These are phyloP conservation scores for Busseola fusca DNA, from an alignment of 2,888 invertebrate species.

Conservation along the genomic window DNA sequence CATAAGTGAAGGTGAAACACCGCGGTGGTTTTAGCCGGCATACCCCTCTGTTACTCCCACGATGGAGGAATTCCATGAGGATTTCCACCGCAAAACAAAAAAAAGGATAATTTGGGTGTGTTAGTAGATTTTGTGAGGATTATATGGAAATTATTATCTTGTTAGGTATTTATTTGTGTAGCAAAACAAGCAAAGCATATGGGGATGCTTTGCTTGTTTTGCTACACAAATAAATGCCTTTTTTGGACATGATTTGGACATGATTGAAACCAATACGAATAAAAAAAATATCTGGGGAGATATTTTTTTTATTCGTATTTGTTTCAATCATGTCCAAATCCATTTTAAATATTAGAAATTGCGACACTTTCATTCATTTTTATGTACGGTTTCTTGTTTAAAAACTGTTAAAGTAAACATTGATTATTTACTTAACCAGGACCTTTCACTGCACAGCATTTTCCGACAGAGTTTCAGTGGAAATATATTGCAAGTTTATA, in stretches of 20 bases:
- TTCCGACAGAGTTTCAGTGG: neutral
- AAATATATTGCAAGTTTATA: constrained; percentile 9
- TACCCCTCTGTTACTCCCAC: too few relatives aligned
- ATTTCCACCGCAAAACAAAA: too few relatives aligned
- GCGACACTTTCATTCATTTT: neutral
- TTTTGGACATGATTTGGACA: too few relatives aligned
- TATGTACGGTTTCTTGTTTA: neutral
- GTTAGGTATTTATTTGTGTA: neutral
- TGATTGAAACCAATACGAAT: too few relatives aligned
- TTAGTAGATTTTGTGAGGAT: neutral
- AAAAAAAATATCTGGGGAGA: too few relatives aligned
- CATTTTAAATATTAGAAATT: neutral
- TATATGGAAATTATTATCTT: neutral
- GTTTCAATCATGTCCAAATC: too few relatives aligned
- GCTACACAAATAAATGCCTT: too few relatives aligned
- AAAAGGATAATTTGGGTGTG: neutral
- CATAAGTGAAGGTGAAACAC: too few relatives aligned
- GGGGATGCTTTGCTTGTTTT: too few relatives aligned
- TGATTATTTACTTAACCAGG: neutral
- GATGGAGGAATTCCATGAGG: too few relatives aligned
- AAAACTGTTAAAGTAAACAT: neutral
- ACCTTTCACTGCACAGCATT: neutral
- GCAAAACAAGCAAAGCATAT: neutral
- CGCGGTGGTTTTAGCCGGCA: too few relatives aligned
- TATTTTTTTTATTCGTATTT: neutral